phyloP scores from a whole-genome alignment of 2,888 invertebrate genomes.

The Thymelicus lineola region DNA sequence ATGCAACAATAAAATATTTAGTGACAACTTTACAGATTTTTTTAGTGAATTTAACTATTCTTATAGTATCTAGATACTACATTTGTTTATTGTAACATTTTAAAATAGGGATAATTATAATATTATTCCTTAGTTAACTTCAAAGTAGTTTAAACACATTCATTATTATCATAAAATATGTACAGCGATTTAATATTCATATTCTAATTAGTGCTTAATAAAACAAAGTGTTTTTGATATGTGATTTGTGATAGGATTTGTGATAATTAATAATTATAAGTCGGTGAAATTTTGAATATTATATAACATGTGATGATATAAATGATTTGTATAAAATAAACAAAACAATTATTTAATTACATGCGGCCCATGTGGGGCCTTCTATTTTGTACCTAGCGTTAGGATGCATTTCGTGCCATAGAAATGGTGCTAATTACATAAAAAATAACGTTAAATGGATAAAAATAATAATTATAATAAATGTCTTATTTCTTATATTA shows the following conservation, averaged over 20 bases:
- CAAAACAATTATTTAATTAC: too few species aligned
- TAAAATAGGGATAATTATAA: conserved; percentile 7
- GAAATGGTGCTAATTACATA: too few species aligned
- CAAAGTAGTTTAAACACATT: neutral
- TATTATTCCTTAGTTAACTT: conserved; percentile 4
- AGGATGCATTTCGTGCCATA: too few species aligned
- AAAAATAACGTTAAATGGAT: too few species aligned
- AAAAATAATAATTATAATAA: neutral
- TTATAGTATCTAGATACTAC: neutral
- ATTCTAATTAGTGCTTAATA: too few species aligned
- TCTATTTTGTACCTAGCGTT: too few species aligned
- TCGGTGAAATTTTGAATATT: neutral
- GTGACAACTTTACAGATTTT: neutral
- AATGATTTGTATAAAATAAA: too few species aligned
- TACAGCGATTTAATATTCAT: neutral
- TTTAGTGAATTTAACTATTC: neutral
- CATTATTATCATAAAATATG: neutral
- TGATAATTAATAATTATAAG: neutral
- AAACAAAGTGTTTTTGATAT: neutral
- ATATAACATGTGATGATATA: neutral
- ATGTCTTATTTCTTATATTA: neutral
- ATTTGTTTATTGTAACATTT: neutral
- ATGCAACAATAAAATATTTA: too few species aligned
- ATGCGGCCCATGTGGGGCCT: too few species aligned
- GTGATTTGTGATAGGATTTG: neutral